Evolutionary conservation across 2,888 invertebrate species (phyloP).

Genomic region (Elysia crispata): DNA sequence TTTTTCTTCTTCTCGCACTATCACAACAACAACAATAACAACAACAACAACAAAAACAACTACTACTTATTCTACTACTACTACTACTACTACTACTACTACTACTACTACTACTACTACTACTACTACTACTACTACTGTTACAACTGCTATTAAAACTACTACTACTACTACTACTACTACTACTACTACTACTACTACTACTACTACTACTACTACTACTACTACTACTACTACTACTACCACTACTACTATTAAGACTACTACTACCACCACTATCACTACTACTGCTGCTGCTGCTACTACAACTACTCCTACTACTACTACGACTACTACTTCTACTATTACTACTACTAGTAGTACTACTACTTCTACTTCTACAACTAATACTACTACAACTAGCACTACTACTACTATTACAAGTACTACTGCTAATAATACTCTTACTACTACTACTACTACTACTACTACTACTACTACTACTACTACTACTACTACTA

Average conservation of each 20-base stretch:
- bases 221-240: constrained; percentile 6
- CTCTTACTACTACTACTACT: not conserved
- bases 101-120: constrained; percentile 13
- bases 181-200: not conserved
- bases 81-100: constrained; percentile 19
- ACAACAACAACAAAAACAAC: no score
- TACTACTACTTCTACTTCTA: constrained; percentile 6
- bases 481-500: no score
- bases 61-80: constrained; percentile 5
- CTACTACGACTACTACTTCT: no score
- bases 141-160: not conserved
- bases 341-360: constrained; percentile 7
- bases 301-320: no score
- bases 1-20: no score
- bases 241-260: no score
- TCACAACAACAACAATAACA: no score
- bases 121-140: no score
- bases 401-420: not conserved
- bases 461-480: no score
- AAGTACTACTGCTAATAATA: not conserved
- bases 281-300: no score
- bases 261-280: no score
- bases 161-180: constrained; percentile 19
- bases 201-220: no score
- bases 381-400: not conserved